Base-by-base conservation (phyloP, 1,140 invertebrate species). In the Archegozetes longisetosus region DNA sequence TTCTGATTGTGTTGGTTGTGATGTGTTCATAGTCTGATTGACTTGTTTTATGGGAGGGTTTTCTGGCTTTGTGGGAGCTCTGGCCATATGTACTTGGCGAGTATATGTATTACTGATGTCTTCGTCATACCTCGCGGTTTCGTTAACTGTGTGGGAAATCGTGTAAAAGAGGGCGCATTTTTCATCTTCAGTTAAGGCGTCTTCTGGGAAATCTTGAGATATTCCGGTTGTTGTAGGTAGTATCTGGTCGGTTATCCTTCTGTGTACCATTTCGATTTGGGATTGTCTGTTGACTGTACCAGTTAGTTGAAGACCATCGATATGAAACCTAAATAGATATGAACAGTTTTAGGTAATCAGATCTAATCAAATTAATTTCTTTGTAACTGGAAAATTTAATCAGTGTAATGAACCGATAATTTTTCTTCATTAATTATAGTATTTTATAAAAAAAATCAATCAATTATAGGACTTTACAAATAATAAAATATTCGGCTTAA, bases 81-180 rank as follows among this genome's bases (percentile, higher is more conserved):
- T 12, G 28, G 40, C 12, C 50, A 52, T 2, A 23, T 52, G 20
- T 23, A 52, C 24, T 9, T 6, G 6, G 17, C 32, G 32, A 2
- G 14, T 22, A 53, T 24, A 58, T 25, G 47, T 20, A 13, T 23
- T 3, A 13, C n/a, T 6, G 22, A 3, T 2, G 22, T 58, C 27
- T 20, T 58, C 55, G 25, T 58, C 27, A 25, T 54, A 12, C 4
- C 1, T 17, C 4, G 57, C 57, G 1, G 57, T 58, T 51, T 50
- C 27, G 32, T 58, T 58, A 2, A 58, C 47, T 6, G 6, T 22
- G 59, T 61, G 60, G 17, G 28, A 47, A 2, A 61, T 1, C 29
- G 53, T 50, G 49, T 60, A 61, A 51, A 57, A 61, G 25, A 61
- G 22, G 40, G 58, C 40, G 32, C 60, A 61, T 26, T 61, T 61